Percentiles rank a stretch among this genome's conserved stretches.
These are phyloP conservation scores for Gobio gobio DNA, from an alignment of 2,113 vertebrate species.

Conservation along the genomic window DNA sequence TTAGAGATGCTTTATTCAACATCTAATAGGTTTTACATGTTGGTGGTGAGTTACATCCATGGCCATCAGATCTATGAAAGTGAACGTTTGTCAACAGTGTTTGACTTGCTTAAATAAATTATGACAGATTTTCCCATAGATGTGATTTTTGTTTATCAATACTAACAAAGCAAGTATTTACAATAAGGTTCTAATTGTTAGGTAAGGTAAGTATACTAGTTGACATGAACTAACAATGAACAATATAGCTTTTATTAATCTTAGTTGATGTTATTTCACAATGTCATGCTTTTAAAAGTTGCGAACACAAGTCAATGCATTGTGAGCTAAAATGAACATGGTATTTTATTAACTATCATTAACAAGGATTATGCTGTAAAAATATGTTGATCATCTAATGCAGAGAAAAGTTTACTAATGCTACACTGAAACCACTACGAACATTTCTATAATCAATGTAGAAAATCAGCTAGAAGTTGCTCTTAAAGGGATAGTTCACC, in stretches of 20 bases:
- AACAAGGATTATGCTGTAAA: background rate
- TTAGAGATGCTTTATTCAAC: background rate
- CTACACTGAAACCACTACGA: no score
- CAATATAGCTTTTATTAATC: no score
- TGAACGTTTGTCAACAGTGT: background rate
- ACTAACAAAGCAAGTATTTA: background rate
- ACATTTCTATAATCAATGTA: no score
- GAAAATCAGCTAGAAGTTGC: background rate
- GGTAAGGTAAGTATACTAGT: no score
- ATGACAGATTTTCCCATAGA: background rate
- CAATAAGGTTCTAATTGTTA: no score
- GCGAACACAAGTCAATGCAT: no score
- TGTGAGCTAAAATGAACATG: no score
- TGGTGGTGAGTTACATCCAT: background rate
- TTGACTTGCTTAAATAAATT: constrained; percentile 29
- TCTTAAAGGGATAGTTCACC: background rate
- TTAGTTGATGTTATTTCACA: no score
- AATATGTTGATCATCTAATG: background rate
- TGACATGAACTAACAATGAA: no score
- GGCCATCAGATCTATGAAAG: background rate
- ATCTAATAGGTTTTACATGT: background rate
- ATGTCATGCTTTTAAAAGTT: no score
- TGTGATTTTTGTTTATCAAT: background rate
- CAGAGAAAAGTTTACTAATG: no score
- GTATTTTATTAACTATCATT: no score